phyloP scores from a whole-genome alignment of 2,888 invertebrate species.

The Malthinus seriepunctatus region DNA sequence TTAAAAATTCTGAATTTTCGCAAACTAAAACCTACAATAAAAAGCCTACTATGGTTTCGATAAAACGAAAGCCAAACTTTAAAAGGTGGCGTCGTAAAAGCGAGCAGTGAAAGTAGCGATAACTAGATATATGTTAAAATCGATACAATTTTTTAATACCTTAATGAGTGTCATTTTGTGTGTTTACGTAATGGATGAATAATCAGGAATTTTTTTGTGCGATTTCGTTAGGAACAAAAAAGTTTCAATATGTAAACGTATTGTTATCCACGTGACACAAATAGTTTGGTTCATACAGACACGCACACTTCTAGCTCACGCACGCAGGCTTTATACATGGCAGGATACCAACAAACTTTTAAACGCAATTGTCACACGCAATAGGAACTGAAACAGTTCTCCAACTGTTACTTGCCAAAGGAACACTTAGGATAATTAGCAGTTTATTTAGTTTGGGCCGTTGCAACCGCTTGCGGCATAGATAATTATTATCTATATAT shows the following conservation, averaged over 20 bases:
- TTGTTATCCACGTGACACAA: slow-evolving; percentile 29
- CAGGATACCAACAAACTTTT: slow-evolving; percentile 35
- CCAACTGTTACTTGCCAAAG: slow-evolving; percentile 20
- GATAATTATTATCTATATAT: slow-evolving; percentile 31
- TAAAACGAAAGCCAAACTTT: no score
- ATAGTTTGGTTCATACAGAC: slow-evolving; percentile 23
- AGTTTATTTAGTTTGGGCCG: slow-evolving; percentile 15
- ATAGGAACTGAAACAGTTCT: slow-evolving; percentile 26
- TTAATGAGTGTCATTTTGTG: not conserved
- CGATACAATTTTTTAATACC: not conserved
- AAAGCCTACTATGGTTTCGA: no score
- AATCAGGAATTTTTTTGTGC: slow-evolving; percentile 20
- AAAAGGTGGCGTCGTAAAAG: no score
- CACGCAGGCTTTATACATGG: slow-evolving; percentile 33
- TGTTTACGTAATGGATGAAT: slow-evolving; percentile 1
- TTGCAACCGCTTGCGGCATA: slow-evolving; percentile 23
- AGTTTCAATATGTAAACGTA: slow-evolving; percentile 27
- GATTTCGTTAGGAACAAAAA: slow-evolving; percentile 23
- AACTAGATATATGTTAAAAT: not conserved
- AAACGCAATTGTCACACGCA: slow-evolving; percentile 37
- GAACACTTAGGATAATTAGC: slow-evolving; percentile 14
- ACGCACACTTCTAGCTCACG: slow-evolving; percentile 33
- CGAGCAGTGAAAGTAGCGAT: no score
- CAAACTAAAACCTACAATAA: no score
- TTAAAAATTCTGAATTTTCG: no score